A percentile compares a stretch with the other conserved stretches of the same genome.
Evolutionary conservation across 2,888 invertebrate species (phyloP).

Genomic region (Drosophila imparisetae): DNA sequence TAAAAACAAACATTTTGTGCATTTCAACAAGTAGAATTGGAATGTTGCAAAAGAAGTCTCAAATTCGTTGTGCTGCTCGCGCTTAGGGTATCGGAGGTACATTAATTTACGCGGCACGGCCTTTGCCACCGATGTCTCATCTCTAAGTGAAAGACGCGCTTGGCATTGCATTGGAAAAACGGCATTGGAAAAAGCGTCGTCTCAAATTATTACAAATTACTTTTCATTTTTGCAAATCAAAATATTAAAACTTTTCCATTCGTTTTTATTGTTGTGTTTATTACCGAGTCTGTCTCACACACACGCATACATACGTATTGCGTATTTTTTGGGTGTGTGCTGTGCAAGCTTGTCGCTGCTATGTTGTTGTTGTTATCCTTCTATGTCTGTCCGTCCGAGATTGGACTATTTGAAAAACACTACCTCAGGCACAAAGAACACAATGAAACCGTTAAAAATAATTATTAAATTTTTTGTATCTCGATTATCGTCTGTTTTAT

Average conservation of each 20-base stretch:
- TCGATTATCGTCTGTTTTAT: constrained; percentile 24
- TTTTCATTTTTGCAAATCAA: constrained; percentile 26
- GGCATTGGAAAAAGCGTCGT: neutral
- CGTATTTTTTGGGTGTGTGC: constrained; percentile 66
- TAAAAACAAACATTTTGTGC: neutral
- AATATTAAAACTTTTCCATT: constrained; percentile 39
- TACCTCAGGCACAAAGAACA: constrained; percentile 19
- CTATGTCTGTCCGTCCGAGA: constrained; percentile 5
- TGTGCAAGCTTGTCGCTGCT: constrained; percentile 44
- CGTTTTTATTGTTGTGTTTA: constrained; percentile 62
- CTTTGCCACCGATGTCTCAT: constrained; percentile 59
- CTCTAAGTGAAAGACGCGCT: constrained; percentile 22
- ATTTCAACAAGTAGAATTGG: neutral
- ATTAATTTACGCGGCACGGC: constrained; percentile 61
- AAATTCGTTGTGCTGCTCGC: constrained; percentile 4
- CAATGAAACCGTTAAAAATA: constrained; percentile 17
- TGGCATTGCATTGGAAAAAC: neutral
- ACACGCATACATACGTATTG: constrained; percentile 16
- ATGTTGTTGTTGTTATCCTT: constrained; percentile 10
- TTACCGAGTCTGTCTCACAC: constrained; percentile 43
- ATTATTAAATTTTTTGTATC: constrained; percentile 16
- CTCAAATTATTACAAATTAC: neutral
- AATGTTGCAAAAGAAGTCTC: neutral
- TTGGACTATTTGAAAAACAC: neutral
- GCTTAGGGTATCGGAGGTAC: constrained; percentile 48